Conservation (phyloP, 2,797 vertebrate species). For the Allobates femoralis region DNA sequence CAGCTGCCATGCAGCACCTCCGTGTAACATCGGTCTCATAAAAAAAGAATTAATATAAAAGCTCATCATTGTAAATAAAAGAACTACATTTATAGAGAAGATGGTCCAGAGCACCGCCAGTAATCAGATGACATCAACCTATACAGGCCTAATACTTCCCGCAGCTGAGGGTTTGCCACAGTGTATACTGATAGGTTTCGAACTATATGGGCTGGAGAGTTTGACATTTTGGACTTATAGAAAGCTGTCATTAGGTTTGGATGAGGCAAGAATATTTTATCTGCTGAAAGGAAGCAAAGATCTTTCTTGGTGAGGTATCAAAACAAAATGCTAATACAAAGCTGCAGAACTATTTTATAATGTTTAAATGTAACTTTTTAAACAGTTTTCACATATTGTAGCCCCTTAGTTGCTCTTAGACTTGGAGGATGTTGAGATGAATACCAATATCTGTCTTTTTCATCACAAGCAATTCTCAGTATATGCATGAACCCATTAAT, state of each 20-base stretch:
- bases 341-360: too few relatives aligned
- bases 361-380: too few relatives aligned
- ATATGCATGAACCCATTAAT: too few relatives aligned
- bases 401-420: too few relatives aligned
- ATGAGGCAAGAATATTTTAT: background rate
- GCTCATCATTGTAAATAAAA: background rate
- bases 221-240: background rate
- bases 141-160: background rate
- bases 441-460: too few relatives aligned
- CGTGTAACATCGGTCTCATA: background rate
- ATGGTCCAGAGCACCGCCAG: background rate
- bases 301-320: background rate
- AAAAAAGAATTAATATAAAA: background rate
- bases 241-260: background rate
- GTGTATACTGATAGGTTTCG: background rate
- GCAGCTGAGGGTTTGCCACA: background rate
- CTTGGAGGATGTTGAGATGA: too few relatives aligned
- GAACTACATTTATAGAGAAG: background rate
- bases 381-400: too few relatives aligned
- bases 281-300: background rate
- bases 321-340: too few relatives aligned
- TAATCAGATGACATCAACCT: background rate
- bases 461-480: too few relatives aligned
- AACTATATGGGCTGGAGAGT: background rate
- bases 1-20: conserved; percentile 49